A percentile compares a stretch with the other conserved stretches of the same genome.
These are phyloP conservation scores for Empidonax traillii DNA, from an alignment of 2,113 vertebrate genomes.

Conservation along the genomic window DNA sequence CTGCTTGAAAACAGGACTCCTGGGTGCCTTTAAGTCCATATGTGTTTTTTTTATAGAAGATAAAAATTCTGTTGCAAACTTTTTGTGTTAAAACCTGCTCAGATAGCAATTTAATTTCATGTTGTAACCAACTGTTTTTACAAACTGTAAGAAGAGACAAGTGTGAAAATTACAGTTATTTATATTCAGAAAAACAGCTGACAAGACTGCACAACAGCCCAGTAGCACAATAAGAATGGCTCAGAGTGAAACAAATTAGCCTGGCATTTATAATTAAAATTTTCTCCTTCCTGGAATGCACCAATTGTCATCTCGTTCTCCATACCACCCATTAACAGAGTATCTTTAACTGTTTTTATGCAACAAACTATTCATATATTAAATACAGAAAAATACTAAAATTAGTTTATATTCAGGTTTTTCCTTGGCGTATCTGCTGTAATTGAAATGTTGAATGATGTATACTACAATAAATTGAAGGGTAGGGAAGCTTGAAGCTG, in stretches of 20 bases:
- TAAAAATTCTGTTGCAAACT: neutral
- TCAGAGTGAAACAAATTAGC: constrained; percentile 71
- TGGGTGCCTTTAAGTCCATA: neutral
- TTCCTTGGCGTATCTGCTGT: neutral
- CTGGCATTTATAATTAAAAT: constrained; percentile 70
- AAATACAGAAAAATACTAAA: constrained; percentile 35
- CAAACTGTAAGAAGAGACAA: constrained; percentile 64
- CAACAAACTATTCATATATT: neutral
- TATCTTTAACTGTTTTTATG: constrained; percentile 25
- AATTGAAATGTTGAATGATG: constrained; percentile 26
- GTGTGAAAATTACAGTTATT: constrained; percentile 75
- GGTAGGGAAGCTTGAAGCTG: neutral
- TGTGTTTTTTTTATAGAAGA: neutral
- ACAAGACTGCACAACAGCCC: constrained; percentile 64
- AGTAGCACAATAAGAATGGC: constrained; percentile 55
- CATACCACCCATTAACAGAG: neutral
- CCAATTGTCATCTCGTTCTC: neutral
- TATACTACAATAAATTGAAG: neutral
- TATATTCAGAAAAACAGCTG: constrained; percentile 69
- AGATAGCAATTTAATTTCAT: constrained; percentile 62
- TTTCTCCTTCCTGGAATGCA: constrained; percentile 44
- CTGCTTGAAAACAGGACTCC: neutral
- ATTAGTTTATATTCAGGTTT: neutral
- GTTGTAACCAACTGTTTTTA: constrained; percentile 50
- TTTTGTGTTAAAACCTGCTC: constrained; percentile 17